Conservation (phyloP, 2,113 vertebrate genomes). For the Calonectris borealis region DNA sequence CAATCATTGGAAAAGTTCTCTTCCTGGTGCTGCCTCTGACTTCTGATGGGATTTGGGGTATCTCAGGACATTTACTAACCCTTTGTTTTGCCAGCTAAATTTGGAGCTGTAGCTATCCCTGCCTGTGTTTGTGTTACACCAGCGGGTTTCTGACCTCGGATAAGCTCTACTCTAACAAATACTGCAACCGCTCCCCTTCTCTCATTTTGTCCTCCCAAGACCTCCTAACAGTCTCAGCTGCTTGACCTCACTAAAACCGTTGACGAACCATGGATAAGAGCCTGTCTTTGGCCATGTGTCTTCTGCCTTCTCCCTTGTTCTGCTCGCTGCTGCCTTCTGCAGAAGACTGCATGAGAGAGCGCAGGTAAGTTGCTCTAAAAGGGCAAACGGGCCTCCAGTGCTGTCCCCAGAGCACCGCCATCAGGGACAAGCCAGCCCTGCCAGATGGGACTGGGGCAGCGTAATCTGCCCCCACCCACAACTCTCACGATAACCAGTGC, state of each 20-base stretch:
- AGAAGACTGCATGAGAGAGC: background rate
- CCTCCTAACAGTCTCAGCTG: background rate
- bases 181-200: background rate
- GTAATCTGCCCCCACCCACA: background rate
- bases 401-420: background rate
- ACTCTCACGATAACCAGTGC: background rate
- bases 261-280: background rate
- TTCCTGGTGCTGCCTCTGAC: background rate
- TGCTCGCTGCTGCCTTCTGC: background rate
- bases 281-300: rapidly evolving
- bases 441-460: background rate
- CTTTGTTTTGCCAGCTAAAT: background rate
- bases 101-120: background rate
- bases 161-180: background rate
- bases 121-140: background rate
- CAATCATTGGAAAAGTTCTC: constrained; percentile 13
- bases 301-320: background rate
- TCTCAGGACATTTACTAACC: background rate
- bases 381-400: background rate
- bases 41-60: background rate
- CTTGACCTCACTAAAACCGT: background rate
- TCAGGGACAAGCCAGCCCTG: background rate
- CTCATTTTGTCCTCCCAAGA: background rate
- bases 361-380: background rate
- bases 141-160: background rate